Conservation (phyloP, 2,113 vertebrate species). For the Athene cunicularia region DNA sequence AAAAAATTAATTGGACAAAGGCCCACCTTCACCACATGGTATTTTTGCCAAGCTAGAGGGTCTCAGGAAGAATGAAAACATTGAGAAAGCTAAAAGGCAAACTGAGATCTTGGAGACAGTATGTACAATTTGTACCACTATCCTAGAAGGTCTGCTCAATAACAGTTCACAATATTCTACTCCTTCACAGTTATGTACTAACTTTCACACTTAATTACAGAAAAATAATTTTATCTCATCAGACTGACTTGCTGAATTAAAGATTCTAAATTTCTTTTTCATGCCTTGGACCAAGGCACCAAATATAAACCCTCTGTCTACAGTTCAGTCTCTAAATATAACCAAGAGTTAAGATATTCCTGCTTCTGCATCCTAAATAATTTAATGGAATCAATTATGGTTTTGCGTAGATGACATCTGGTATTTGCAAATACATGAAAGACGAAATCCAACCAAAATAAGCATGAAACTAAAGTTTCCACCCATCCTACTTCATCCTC, state of each 20-base stretch:
- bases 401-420: slow-evolving; percentile 23
- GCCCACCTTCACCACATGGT: neutral
- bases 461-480: neutral
- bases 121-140: neutral
- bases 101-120: neutral
- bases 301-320: slow-evolving; percentile 33
- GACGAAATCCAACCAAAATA: slow-evolving; percentile 18
- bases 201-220: neutral
- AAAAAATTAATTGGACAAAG: neutral
- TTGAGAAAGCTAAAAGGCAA: neutral
- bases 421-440: slow-evolving; percentile 43
- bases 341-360: slow-evolving; percentile 31
- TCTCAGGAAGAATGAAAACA: neutral
- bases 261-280: neutral
- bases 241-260: neutral
- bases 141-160: neutral
- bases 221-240: neutral
- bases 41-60: neutral
- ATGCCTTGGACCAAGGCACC: neutral
- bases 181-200: neutral
- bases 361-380: slow-evolving; percentile 36
- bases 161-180: neutral
- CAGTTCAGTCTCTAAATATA: slow-evolving; percentile 33
- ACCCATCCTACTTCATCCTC: neutral
- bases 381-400: slow-evolving; percentile 38